Evolutionary conservation across 2,113 vertebrate species (phyloP), one percentile per base, ranked within the genome.

Genomic region (Atrichornis clamosus): DNA sequence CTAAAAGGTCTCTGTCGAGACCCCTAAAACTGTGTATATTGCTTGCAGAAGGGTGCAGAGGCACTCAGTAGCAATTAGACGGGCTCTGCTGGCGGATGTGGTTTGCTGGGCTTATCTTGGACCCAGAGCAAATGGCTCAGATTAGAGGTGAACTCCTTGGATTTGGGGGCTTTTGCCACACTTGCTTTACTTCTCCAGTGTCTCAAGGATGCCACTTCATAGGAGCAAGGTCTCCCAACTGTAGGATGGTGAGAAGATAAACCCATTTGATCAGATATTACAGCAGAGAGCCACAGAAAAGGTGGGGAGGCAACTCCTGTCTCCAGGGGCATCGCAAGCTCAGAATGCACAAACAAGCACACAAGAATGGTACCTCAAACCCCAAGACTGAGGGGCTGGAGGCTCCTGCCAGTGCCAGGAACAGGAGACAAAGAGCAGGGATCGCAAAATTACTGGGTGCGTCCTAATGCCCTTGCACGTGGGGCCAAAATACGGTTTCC

Each of bases 301-400:
- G 62, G 53, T 35, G 28, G 32, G 67, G 56, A 79, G 47, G 52
- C 12, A 62, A 35, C 18, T 52, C 56, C 16, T 30, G 27, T 42
- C 24, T 75, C 24, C 44, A 64, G 62, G 41, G 56, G 13, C 23
- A 15, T 3, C 28, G 12, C 41, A 52, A 19, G 30, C 35, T 75
- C 0, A 0, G 23, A 50, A 49, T 18, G 50, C 12, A 26, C 42
- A 47, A 78, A 5, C 23, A 15, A 80, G 24, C n/a, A 11, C 32
- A 18, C 0, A 0, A 41, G 69, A 53, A 63, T 0, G 1, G 50
- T 15, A 52, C 7, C 69, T 37, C 1, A 2, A 59, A 18, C 24
- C 13, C 30, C 2, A 3, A 15, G 41, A 63, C 37, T 33, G 32
- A 41, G 18, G 18, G 39, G 14, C 33, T 72, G 47, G 24, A n/a